Evolutionary conservation across 2,113 vertebrate species (phyloP).

Genomic region (Myrmecophaga tridactyla): DNA sequence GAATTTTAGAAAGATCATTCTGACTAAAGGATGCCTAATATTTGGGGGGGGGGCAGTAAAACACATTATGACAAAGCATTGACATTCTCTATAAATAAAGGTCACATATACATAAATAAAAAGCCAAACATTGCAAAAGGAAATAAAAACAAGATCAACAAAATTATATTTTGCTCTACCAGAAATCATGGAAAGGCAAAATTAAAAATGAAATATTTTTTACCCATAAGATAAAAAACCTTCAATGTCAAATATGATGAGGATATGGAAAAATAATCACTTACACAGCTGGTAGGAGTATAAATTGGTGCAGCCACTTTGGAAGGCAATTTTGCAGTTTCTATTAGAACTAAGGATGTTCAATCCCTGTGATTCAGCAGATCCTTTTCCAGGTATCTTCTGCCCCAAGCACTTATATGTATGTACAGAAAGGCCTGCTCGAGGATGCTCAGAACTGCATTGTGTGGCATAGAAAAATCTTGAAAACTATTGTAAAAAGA

Average conservation of each 20-base stretch:
- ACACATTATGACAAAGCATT: background rate
- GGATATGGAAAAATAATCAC: background rate
- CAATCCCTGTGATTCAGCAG: background rate
- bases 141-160: background rate
- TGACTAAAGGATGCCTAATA: background rate
- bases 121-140: background rate
- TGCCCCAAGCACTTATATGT: background rate
- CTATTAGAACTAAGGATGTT: background rate
- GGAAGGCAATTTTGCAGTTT: background rate
- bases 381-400: background rate
- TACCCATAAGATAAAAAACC: background rate
- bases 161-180: background rate
- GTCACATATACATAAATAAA: background rate
- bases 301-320: background rate
- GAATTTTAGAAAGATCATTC: background rate
- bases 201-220: slow-evolving; percentile 44
- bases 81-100: background rate
- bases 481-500: background rate
- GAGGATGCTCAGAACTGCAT: background rate
- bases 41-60: background rate
- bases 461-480: background rate
- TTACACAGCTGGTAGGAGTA: background rate
- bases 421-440: background rate
- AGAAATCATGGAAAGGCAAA: background rate
- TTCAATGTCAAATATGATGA: background rate